Base-by-base conservation (phyloP, 2,888 invertebrate genomes). In the Xanthorhoe spadicearia region DNA sequence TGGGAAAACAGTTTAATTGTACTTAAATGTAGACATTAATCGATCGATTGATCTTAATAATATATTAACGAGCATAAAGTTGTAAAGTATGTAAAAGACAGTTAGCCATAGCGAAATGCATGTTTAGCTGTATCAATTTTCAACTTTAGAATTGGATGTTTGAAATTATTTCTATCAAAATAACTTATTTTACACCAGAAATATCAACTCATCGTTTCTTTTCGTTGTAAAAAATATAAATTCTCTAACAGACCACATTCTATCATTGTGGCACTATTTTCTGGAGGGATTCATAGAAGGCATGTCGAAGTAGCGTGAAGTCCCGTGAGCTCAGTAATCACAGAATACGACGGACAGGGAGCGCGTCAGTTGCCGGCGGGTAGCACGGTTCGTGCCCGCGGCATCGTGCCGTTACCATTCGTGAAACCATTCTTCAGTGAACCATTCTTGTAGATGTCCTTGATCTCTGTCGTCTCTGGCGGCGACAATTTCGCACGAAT, bases 361-460 rank as follows among this genome's bases (percentile, higher is more conserved):
- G 78, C 53, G 77, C 54, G 61, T 68, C 64, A 92, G 91, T 92
- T 91, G 74, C 92, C 90, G 74, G 91, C 92, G 50, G 92, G 90
- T 76, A 92, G 86, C 68, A 90, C 89, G 61, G 92, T 87, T 69
- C 92, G 90, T 71, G 86, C 87, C 74, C 87, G 87, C 69, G 72
- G 74, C 13, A 77, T 48, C 38, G 46, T 32, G 4, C 83, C 85
- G 80, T 80, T 79, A 69, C 89, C 90, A 82, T 89, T 89, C 78
- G 82, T 88, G 83, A 76, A 88, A 0, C 91, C 92, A 80, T 90
- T 91, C 82, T 86, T 89, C 55, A 85, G 48, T 1, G 83, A 56
- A 28, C 90, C 92, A 76, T 88, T 90, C 78, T 84, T 88, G 87
- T 88, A 89, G 57, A 77, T 61, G 60, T 83, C 82, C 68, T 80